Conservation (phyloP, 2,113 vertebrate genomes). For the Gavialis gangeticus region DNA sequence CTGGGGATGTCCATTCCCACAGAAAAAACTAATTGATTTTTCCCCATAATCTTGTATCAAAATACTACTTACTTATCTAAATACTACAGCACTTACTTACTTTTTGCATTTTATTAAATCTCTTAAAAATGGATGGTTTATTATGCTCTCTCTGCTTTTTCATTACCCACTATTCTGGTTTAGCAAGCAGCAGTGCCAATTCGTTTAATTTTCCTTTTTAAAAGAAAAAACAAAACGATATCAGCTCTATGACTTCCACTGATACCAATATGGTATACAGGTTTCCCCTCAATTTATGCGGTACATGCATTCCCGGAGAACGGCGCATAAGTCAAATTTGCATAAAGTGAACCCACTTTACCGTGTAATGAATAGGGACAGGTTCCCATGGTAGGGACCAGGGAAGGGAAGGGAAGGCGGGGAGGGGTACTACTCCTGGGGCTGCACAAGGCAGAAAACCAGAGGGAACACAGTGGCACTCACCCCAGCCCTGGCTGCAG, state of each 20-base stretch:
- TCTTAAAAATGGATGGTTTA: neutral
- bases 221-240: too few relatives aligned
- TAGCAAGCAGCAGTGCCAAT: neutral
- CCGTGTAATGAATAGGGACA: too few relatives aligned
- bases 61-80: neutral
- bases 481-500: too few relatives aligned
- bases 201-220: neutral
- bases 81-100: neutral
- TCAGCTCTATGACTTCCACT: neutral
- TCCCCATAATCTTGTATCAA: neutral
- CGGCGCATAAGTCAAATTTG: too few relatives aligned
- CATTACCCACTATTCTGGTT: neutral
- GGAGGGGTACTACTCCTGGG: too few relatives aligned
- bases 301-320: too few relatives aligned
- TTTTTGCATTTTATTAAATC: neutral
- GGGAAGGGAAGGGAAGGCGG: too few relatives aligned
- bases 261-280: neutral
- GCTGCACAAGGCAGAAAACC: too few relatives aligned
- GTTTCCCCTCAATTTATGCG: too few relatives aligned
- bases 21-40: neutral
- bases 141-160: neutral
- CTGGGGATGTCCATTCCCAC: neutral
- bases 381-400: too few relatives aligned
- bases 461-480: too few relatives aligned
- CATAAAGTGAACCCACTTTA: too few relatives aligned